Conservation (phyloP, 2,888 invertebrate species). For the Nymphalis polychloros region DNA sequence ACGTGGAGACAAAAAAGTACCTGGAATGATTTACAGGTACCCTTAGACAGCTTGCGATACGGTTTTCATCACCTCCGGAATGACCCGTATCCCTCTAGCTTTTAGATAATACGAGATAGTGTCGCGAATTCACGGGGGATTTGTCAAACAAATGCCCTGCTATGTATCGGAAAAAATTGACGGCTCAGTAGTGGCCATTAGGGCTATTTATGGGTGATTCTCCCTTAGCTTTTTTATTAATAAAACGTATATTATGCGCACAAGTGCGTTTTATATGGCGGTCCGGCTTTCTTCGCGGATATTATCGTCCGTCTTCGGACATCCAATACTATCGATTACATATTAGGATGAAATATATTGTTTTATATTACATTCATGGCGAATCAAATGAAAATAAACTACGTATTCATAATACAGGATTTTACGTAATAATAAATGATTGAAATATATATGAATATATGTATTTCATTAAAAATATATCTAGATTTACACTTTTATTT, state of each 20-base stretch:
- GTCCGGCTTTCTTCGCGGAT: slow-evolving; percentile 67
- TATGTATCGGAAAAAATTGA: slow-evolving; percentile 79
- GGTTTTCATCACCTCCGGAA: slow-evolving; percentile 77
- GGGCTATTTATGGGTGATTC: slow-evolving; percentile 80
- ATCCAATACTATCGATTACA: slow-evolving; percentile 68
- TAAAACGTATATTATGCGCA: slow-evolving; percentile 82
- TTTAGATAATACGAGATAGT: slow-evolving; percentile 74
- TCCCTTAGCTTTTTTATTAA: slow-evolving; percentile 79
- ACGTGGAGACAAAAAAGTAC: slow-evolving; percentile 60
- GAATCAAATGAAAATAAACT: slow-evolving; percentile 1
- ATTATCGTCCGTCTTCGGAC: slow-evolving; percentile 80
- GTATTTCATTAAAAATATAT: too few relatives aligned
- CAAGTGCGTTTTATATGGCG: slow-evolving; percentile 79
- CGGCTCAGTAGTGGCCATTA: slow-evolving; percentile 77
- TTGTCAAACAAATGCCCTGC: slow-evolving; percentile 80
- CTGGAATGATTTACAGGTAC: slow-evolving; percentile 74
- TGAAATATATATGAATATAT: not conserved
- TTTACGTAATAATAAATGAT: not conserved
- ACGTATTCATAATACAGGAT: not conserved
- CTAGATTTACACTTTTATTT: too few relatives aligned
- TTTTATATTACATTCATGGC: slow-evolving; percentile 31
- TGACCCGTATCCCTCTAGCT: slow-evolving; percentile 78
- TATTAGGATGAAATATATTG: slow-evolving; percentile 51
- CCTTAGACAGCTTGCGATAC: slow-evolving; percentile 69
- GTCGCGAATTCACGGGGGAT: slow-evolving; percentile 75